These are phyloP conservation scores for Leptinotarsa juncta DNA, from an alignment of 2,888 invertebrate species.

Conservation along the genomic window DNA sequence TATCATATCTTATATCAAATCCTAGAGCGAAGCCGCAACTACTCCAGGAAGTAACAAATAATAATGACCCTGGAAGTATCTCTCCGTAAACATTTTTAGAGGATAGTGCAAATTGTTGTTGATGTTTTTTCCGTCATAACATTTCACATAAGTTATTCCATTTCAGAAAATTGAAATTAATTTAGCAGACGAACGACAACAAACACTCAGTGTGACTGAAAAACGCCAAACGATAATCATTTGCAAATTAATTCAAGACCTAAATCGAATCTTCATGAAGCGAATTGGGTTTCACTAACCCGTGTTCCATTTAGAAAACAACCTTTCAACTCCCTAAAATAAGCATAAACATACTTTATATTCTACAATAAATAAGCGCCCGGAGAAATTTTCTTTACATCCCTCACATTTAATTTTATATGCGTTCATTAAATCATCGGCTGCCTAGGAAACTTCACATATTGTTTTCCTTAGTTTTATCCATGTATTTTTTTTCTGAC, in stretches of 20 bases:
- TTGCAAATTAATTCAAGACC: constrained; percentile 12
- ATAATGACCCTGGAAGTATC: too few relatives aligned
- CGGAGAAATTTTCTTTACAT: neutral
- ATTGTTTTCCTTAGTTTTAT: too few relatives aligned
- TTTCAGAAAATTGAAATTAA: neutral
- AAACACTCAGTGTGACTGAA: neutral
- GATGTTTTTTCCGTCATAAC: neutral
- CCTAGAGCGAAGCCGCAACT: too few relatives aligned
- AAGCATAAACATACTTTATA: constrained; percentile 21
- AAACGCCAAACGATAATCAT: constrained; percentile 1
- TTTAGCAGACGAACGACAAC: neutral
- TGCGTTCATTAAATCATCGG: neutral
- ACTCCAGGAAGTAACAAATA: too few relatives aligned
- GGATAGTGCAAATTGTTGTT: neutral
- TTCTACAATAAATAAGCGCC: constrained; percentile 17
- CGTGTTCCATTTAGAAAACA: constrained; percentile 13
- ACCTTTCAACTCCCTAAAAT: constrained; percentile 17
- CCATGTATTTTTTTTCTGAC: too few relatives aligned
- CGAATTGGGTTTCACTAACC: constrained; percentile 4
- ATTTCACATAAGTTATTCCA: neutral
- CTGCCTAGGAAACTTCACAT: neutral
- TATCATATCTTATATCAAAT: too few relatives aligned
- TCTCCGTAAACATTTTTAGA: too few relatives aligned
- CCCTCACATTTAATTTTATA: neutral
- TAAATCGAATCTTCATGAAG: constrained; percentile 8